Evolutionary conservation across 2,113 vertebrate species (phyloP).

Genomic region (Labrus mixtus): DNA sequence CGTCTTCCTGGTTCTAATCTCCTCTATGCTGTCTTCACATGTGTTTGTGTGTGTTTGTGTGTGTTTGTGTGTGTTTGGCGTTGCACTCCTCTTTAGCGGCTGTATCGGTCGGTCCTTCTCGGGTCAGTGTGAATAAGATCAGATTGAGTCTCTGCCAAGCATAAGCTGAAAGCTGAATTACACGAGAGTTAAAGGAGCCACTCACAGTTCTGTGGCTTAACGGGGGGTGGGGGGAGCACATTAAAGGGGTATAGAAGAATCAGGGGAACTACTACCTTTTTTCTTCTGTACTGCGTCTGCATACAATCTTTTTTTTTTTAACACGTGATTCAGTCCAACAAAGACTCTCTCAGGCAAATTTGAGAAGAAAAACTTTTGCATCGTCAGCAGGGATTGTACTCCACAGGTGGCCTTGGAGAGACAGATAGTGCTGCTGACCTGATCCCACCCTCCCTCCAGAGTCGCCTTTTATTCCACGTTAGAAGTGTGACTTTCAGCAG

Average conservation of each 20-base stretch:
- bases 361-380: constrained; percentile 4
- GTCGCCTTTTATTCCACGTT: constrained; percentile 14
- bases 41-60: constrained; percentile 29
- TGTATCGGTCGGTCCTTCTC: constrained; percentile 19
- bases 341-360: constrained; percentile 36
- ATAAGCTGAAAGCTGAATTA: constrained; percentile 49
- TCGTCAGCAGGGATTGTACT: constrained; percentile 19
- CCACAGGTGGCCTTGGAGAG: constrained; percentile 55
- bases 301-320: constrained; percentile 57
- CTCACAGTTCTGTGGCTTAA: not conserved
- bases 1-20: constrained; percentile 13
- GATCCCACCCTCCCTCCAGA: constrained; percentile 2
- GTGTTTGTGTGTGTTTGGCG: constrained; percentile 14
- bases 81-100: constrained; percentile 32
- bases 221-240: too few relatives aligned
- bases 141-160: constrained; percentile 64
- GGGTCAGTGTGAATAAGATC: constrained; percentile 49
- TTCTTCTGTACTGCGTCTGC: constrained; percentile 19
- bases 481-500: constrained; percentile 38
- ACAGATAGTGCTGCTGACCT: constrained; percentile 24
- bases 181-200: constrained; percentile 27
- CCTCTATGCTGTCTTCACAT: constrained; percentile 41
- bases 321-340: constrained; percentile 18
- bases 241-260: too few relatives aligned
- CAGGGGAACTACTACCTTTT: not conserved